Conservation (phyloP, 2,888 invertebrate genomes). For the Caenorhabditis sulstoni region DNA sequence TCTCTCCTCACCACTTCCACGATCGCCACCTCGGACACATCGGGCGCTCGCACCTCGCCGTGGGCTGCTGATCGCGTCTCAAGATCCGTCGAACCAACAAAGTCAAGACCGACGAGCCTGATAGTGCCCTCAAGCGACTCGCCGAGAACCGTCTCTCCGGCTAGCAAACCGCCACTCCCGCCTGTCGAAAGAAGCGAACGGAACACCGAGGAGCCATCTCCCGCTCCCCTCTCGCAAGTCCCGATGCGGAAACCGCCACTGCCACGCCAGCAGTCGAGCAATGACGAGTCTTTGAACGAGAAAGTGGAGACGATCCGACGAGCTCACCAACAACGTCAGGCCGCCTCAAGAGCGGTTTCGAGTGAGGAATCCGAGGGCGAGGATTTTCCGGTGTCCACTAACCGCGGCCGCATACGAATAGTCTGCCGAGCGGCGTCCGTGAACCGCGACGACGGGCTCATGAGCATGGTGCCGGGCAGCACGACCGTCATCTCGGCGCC, state of each 20-base stretch:
- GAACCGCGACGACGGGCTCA: conserved; percentile 61
- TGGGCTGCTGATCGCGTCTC: conserved; percentile 56
- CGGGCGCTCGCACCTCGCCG: conserved; percentile 41
- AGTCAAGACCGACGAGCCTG: conserved; percentile 55
- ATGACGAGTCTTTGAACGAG: conserved; percentile 76
- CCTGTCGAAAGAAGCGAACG: conserved; percentile 42
- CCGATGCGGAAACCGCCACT: conserved; percentile 68
- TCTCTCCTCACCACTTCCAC: conserved; percentile 46
- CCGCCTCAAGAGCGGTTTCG: conserved; percentile 61
- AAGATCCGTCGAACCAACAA: conserved; percentile 46
- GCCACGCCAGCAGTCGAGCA: conserved; percentile 71
- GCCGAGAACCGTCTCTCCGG: conserved; percentile 55
- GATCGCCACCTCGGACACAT: conserved; percentile 19
- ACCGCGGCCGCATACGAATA: conserved; percentile 87
- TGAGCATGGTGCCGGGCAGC: conserved; percentile 38
- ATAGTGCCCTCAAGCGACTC: conserved; percentile 33
- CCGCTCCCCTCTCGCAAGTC: conserved; percentile 36
- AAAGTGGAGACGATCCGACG: conserved; percentile 76
- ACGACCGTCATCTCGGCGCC: conserved; percentile 10
- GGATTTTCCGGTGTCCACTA: conserved; percentile 43
- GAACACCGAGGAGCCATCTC: conserved; percentile 38
- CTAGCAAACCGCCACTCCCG: conserved; percentile 52
- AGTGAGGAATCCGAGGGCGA: conserved; percentile 65
- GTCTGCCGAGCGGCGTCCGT: conserved; percentile 84
- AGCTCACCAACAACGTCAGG: conserved; percentile 72